These are phyloP conservation scores for Xenopus petersii DNA, from an alignment of 2,797 vertebrate species.

Conservation along the genomic window DNA sequence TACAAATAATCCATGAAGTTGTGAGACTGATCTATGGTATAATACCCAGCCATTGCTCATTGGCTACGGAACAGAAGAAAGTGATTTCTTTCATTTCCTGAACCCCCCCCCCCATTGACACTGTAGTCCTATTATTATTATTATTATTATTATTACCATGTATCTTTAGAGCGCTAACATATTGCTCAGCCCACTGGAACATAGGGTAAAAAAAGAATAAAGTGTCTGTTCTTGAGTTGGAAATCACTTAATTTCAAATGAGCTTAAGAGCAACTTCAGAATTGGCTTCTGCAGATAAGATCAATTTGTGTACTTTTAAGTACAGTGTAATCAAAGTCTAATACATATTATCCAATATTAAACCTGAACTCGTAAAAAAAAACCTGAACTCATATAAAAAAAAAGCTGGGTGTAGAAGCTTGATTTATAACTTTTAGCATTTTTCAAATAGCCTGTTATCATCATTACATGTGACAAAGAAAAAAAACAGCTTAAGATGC, in stretches of 20 bases:
- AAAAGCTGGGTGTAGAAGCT: conserved; percentile 5
- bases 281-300: neutral
- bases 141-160: too few relatives aligned
- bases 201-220: too few relatives aligned
- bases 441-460: conserved; percentile 18
- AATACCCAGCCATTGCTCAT: too few relatives aligned
- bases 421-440: conserved; percentile 13
- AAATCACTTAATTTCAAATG: neutral
- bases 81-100: too few relatives aligned
- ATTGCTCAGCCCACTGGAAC: too few relatives aligned
- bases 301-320: neutral
- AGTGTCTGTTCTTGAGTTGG: neutral
- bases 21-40: too few relatives aligned
- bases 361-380: neutral
- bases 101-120: too few relatives aligned
- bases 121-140: too few relatives aligned
- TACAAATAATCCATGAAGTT: too few relatives aligned
- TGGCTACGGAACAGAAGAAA: too few relatives aligned
- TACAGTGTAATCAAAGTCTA: conserved; percentile 1
- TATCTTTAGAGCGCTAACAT: too few relatives aligned
- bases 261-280: neutral
- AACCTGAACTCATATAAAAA: neutral
- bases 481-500: neutral
- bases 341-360: neutral
- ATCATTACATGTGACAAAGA: conserved; percentile 2